phyloP scores from a whole-genome alignment of 2,113 vertebrate species.

The Podilymbus podiceps region DNA sequence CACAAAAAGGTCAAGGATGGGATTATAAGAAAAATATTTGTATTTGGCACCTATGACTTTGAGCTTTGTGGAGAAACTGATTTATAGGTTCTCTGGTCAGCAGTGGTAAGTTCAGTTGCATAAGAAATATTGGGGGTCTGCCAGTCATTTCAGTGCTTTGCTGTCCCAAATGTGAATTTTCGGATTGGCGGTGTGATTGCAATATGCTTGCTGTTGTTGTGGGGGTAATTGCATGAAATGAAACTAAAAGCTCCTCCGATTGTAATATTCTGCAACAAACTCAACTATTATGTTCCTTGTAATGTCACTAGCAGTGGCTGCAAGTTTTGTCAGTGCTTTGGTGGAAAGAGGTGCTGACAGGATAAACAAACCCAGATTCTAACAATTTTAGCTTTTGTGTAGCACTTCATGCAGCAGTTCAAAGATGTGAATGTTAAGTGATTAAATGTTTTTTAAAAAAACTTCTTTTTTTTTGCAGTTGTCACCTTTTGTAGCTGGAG shows the following conservation, averaged over 20 bases:
- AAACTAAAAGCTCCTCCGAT: slow-evolving; percentile 15
- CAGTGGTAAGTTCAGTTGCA: background rate
- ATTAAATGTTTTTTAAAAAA: background rate
- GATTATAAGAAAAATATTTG: slow-evolving; percentile 15
- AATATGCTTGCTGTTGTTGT: background rate
- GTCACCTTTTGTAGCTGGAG: background rate
- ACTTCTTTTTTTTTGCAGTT: background rate
- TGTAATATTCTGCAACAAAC: slow-evolving; percentile 34
- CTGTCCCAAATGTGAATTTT: background rate
- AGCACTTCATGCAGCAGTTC: background rate
- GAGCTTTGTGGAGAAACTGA: background rate
- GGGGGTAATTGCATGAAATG: background rate
- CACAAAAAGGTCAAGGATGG: slow-evolving; percentile 17
- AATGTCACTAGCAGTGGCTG: background rate
- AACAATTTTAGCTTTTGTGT: background rate
- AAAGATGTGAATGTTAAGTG: background rate
- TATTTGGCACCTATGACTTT: background rate
- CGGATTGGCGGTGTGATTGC: background rate
- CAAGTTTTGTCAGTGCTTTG: slow-evolving; percentile 10
- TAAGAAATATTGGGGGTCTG: background rate
- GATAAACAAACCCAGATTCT: background rate
- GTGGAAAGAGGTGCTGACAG: background rate
- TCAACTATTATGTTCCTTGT: background rate
- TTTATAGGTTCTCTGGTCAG: background rate
- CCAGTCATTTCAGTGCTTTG: background rate